Percentiles rank a stretch among this genome's conserved stretches.
Conservation (phyloP, 1,140 invertebrate species). For the Eciton burchellii region DNA sequence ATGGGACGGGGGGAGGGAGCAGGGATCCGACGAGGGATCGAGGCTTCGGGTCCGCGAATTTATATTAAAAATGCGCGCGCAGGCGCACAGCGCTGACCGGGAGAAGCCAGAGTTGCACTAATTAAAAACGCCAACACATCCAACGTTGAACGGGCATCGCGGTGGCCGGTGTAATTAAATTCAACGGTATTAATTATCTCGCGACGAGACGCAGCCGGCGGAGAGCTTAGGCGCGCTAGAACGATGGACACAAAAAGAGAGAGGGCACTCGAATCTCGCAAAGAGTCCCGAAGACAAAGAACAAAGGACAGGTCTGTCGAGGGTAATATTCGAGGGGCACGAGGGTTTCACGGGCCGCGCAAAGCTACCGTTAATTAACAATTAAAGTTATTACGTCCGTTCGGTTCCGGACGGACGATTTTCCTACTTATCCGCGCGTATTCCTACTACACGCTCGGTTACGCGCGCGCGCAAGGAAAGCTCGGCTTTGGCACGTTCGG, state of each 20-base stretch:
- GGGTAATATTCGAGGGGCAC: conserved; percentile 59
- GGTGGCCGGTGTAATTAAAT: conserved; percentile 70
- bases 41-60: neutral
- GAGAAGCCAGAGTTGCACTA: conserved; percentile 35
- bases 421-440: conserved; percentile 57
- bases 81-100: neutral
- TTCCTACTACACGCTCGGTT: neutral
- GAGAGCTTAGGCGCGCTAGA: conserved; percentile 51
- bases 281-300: conserved; percentile 61
- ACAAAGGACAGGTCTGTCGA: conserved; percentile 63
- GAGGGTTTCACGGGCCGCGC: conserved; percentile 35
- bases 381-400: conserved; percentile 75
- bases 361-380: conserved; percentile 75
- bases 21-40: neutral
- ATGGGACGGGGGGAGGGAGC: neutral
- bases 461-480: conserved; percentile 33
- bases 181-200: conserved; percentile 70
- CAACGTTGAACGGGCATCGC: conserved; percentile 34
- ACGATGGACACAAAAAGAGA: neutral
- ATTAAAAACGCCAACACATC: conserved; percentile 70
- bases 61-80: conserved; percentile 30
- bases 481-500: conserved; percentile 65
- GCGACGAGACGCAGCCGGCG: conserved; percentile 40
- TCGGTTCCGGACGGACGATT: conserved; percentile 70
- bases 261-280: conserved; percentile 67